Percentiles rank a stretch among this genome's conserved stretches.
These are phyloP conservation scores for Caenorhabditis tropicalis DNA, from an alignment of 1,140 invertebrate genomes.

Conservation along the genomic window DNA sequence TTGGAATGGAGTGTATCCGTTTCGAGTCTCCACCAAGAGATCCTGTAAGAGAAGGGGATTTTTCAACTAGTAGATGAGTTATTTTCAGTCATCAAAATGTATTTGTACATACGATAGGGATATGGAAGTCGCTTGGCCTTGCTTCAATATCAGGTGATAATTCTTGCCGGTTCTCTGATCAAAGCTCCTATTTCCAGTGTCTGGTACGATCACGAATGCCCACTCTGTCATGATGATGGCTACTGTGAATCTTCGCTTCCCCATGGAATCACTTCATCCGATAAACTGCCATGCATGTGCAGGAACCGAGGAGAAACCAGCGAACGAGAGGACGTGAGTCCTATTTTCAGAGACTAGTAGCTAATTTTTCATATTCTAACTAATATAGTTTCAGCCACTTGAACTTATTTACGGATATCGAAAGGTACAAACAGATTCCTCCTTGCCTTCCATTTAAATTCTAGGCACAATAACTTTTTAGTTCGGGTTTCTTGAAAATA, in stretches of 20 bases:
- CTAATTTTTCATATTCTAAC: conserved; percentile 5
- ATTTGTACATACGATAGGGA: conserved; percentile 51
- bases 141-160: conserved; percentile 49
- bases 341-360: neutral
- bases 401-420: conserved; percentile 48
- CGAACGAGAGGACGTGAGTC: conserved; percentile 30
- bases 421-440: conserved; percentile 39
- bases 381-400: conserved; percentile 52
- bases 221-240: conserved; percentile 47
- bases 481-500: conserved; percentile 4
- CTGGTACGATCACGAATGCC: conserved; percentile 55
- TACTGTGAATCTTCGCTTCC: conserved; percentile 39
- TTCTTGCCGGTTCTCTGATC: neutral
- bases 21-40: conserved; percentile 52
- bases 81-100: conserved; percentile 51
- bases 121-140: conserved; percentile 51
- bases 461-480: neutral
- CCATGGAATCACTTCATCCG: neutral
- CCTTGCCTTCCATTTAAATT: too few relatives aligned
- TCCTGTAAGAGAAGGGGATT: neutral
- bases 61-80: neutral
- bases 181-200: neutral
- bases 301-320: conserved; percentile 1
- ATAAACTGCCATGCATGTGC: conserved; percentile 43
- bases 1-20: conserved; percentile 56